These are phyloP conservation scores for Blomia tropicalis DNA, from an alignment of 2,888 invertebrate genomes.

Conservation along the genomic window DNA sequence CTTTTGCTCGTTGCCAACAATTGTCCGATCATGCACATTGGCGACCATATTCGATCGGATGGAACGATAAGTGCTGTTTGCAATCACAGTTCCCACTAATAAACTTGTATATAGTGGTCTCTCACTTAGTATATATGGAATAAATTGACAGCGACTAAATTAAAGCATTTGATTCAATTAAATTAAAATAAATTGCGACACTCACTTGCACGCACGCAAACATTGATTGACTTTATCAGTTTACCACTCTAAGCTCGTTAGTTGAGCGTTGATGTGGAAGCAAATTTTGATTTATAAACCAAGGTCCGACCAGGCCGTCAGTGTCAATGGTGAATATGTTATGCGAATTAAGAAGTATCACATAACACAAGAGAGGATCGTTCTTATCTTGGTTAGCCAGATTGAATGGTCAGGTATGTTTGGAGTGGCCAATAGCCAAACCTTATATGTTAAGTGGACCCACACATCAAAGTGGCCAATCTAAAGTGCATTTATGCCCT, in stretches of 20 bases:
- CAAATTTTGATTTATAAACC: neutral
- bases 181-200: constrained; percentile 4
- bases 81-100: too few relatives aligned
- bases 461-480: neutral
- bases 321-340: neutral
- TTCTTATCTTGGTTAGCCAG: too few relatives aligned
- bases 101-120: too few relatives aligned
- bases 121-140: neutral
- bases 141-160: constrained; percentile 13
- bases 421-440: neutral
- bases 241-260: neutral
- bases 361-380: too few relatives aligned
- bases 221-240: neutral
- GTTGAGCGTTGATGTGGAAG: neutral
- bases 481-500: constrained; percentile 9
- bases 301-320: too few relatives aligned
- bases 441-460: neutral
- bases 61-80: too few relatives aligned
- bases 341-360: too few relatives aligned
- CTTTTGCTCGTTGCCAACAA: too few relatives aligned
- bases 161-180: constrained; percentile 8
- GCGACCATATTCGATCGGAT: too few relatives aligned
- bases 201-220: neutral
- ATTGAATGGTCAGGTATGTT: too few relatives aligned
- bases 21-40: too few relatives aligned